Base-by-base conservation (phyloP, 2,797 vertebrate species). In the Rhodeus uyekii region DNA sequence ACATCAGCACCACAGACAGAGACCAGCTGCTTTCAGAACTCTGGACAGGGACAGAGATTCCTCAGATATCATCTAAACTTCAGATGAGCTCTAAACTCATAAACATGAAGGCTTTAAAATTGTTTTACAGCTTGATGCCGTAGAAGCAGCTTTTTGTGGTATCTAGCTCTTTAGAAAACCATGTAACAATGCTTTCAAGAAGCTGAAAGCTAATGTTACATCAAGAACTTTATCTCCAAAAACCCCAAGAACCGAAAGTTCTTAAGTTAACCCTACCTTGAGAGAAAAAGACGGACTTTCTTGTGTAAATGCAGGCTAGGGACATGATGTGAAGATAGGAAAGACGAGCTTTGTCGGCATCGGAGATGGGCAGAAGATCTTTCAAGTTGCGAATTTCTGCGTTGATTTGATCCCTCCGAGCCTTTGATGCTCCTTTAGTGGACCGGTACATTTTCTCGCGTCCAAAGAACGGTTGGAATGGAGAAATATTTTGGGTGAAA, bases 281-380 rank as follows among this genome's bases (percentile, higher is more conserved):
- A 60, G 93, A 90, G 86, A 96, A 95, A 91, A 95, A 95, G 87
- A 94, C 91, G 9, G 93, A 93, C 76, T 95, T 96, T 85, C 95
- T 93, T 39, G 94, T 95, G 89, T 95, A 95, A 89, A 95, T 94
- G 88, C 95, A 95, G 32, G 95, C 95, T 1, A 96, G 91, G 1
- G 95, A 95, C 95, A 95, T 95, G 61, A 95, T 94, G 90, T 95
- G 95, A 80, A 95, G 93, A 81, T 96, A 95, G 14, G 95, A 95
- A 3, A 96, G 92, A 32, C 94, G 92, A 81, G 95, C 92, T 79
- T 95, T 95, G 88, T 95, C 95, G 4, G 92, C 91, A 77, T 95
- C 95, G 1, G 94, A 92, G 78, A 96, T 93, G 10, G 95, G 95
- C 88, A 96, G 90, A 87, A 96, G 92, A 78, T 95, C 95, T 82